phyloP scores from a whole-genome alignment of 2,888 invertebrate genomes.

The Pimpla rufipes region DNA sequence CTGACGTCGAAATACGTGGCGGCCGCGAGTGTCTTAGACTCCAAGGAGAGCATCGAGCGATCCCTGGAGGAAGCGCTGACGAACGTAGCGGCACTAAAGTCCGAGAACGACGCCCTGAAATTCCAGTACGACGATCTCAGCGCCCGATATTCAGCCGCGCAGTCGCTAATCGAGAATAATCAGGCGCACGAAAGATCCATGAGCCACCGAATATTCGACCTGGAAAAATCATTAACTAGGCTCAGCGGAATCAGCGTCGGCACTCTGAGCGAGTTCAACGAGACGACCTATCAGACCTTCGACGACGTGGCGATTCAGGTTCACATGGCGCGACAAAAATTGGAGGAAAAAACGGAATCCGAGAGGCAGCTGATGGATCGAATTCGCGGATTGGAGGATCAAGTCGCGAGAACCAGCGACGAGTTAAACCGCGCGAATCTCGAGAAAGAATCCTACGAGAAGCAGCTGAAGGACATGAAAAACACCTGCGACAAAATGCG shows the following conservation, averaged over 20 bases:
- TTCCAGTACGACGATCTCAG: constrained; percentile 80
- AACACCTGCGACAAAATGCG: constrained; percentile 81
- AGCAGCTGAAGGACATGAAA: constrained; percentile 83
- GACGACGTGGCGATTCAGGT: constrained; percentile 80
- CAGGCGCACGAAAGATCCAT: constrained; percentile 77
- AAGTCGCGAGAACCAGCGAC: constrained; percentile 76
- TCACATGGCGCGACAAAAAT: constrained; percentile 77
- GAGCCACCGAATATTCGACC: constrained; percentile 75
- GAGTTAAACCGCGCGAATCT: constrained; percentile 79
- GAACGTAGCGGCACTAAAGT: constrained; percentile 76
- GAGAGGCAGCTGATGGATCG: constrained; percentile 86
- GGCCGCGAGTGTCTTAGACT: constrained; percentile 79
- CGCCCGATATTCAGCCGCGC: constrained; percentile 78
- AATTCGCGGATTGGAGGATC: constrained; percentile 87
- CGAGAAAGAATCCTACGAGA: constrained; percentile 81
- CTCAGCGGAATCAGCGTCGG: constrained; percentile 79
- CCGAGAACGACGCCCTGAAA: constrained; percentile 78
- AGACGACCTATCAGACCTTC: constrained; percentile 81
- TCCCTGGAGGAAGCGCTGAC: constrained; percentile 82
- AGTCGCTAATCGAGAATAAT: constrained; percentile 79
- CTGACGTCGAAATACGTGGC: constrained; percentile 81
- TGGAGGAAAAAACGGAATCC: constrained; percentile 83
- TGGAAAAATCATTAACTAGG: constrained; percentile 80
- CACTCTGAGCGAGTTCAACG: constrained; percentile 78
- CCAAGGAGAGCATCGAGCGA: constrained; percentile 83